Conservation (phyloP, 2,888 invertebrate species). For the Noctua comes region DNA sequence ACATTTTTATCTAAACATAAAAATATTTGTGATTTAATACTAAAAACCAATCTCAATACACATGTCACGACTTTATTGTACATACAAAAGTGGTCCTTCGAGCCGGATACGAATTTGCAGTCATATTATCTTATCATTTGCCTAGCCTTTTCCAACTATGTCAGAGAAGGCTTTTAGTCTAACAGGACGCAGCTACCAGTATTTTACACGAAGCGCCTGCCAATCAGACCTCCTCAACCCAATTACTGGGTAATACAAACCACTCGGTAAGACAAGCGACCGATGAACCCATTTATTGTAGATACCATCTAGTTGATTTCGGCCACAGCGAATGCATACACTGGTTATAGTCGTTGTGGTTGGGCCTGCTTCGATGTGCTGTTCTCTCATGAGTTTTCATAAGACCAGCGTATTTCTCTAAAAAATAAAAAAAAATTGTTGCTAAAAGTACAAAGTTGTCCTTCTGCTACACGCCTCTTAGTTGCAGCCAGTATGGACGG, state of each 20-base stretch:
- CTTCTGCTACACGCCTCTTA: constrained; percentile 9
- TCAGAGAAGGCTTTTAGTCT: not conserved
- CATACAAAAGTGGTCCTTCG: constrained; percentile 7
- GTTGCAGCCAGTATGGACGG: constrained; percentile 59
- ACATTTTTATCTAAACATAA: not conserved
- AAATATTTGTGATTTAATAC: not conserved
- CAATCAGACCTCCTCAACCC: not conserved
- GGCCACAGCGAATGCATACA: not conserved
- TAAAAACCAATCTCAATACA: too few species aligned
- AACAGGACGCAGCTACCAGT: not conserved
- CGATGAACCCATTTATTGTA: not conserved
- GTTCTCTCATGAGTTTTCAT: not conserved
- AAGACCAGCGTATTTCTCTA: too few species aligned
- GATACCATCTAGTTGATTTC: not conserved
- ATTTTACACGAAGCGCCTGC: not conserved
- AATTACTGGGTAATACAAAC: not conserved
- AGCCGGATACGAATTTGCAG: not conserved
- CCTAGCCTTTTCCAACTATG: not conserved
- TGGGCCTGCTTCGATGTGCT: too few species aligned
- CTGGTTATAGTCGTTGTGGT: too few species aligned
- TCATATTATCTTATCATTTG: not conserved
- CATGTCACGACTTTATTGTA: not conserved
- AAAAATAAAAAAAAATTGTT: too few species aligned
- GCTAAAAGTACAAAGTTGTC: not conserved
- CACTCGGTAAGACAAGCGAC: too few species aligned